phyloP scores from a whole-genome alignment of 1,140 invertebrate species.

The Ceratosolen solmsi region DNA sequence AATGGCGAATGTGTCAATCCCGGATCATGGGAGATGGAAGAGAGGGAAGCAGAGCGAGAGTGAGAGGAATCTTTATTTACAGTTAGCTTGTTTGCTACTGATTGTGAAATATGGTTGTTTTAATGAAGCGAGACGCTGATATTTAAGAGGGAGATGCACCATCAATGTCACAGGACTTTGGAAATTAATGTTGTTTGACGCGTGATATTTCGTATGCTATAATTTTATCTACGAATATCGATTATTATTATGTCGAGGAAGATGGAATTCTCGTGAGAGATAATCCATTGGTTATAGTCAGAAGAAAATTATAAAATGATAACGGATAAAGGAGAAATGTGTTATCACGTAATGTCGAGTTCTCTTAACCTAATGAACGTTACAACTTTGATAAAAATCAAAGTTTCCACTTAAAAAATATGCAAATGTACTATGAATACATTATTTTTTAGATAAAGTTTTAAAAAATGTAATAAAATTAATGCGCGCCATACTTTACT shows the following conservation, averaged over 20 bases:
- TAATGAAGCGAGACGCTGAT: neutral
- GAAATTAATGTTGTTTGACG: neutral
- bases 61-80: neutral
- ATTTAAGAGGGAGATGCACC: neutral
- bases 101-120: neutral
- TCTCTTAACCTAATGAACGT: neutral
- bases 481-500: too few species aligned
- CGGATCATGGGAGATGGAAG: too few species aligned
- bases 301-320: neutral
- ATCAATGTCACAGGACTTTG: neutral
- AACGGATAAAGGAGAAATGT: neutral
- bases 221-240: neutral
- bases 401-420: neutral
- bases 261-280: neutral
- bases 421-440: neutral
- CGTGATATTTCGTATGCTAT: neutral
- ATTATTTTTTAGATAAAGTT: neutral
- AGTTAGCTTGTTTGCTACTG: neutral
- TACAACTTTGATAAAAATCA: neutral
- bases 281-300: neutral
- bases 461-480: neutral
- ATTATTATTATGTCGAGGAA: neutral
- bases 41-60: neutral
- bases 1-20: neutral
- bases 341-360: neutral